Conservation (phyloP, 2,888 invertebrate genomes). For the Eristalinus aeneus region DNA sequence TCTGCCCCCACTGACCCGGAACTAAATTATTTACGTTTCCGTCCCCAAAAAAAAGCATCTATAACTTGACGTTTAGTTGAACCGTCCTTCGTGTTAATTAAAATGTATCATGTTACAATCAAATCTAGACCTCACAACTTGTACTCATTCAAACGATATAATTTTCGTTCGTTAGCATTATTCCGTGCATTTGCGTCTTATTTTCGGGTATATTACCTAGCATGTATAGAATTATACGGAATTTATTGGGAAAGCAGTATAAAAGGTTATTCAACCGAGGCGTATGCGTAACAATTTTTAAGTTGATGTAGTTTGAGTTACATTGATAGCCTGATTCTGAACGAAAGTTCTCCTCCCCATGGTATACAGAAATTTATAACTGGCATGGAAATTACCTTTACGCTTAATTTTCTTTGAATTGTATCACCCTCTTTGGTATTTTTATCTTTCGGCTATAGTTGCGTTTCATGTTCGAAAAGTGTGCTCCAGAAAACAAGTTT, state of each 20-base stretch:
- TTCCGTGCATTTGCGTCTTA: neutral
- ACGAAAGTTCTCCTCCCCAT: neutral
- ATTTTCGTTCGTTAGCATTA: neutral
- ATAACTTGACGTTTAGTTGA: neutral
- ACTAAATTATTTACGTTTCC: neutral
- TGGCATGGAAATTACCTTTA: conserved; percentile 10
- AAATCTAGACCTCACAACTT: neutral
- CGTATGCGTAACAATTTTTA: conserved; percentile 55
- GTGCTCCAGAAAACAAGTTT: conserved; percentile 3
- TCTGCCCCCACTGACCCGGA: neutral
- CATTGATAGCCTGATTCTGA: neutral
- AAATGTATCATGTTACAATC: neutral
- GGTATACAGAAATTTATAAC: neutral
- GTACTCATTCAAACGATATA: neutral
- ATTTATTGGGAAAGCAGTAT: conserved; percentile 21
- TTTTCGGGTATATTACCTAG: neutral
- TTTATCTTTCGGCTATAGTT: neutral
- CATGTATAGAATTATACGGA: conserved; percentile 14
- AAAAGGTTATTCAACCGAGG: conserved; percentile 47
- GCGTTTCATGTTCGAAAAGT: neutral
- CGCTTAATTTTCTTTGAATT: neutral
- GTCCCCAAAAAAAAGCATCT: neutral
- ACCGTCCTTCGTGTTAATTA: conserved; percentile 6
- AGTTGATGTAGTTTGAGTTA: neutral
- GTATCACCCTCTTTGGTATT: neutral